Evolutionary conservation across 2,113 vertebrate species (phyloP).

Genomic region (Tamias sibiricus): DNA sequence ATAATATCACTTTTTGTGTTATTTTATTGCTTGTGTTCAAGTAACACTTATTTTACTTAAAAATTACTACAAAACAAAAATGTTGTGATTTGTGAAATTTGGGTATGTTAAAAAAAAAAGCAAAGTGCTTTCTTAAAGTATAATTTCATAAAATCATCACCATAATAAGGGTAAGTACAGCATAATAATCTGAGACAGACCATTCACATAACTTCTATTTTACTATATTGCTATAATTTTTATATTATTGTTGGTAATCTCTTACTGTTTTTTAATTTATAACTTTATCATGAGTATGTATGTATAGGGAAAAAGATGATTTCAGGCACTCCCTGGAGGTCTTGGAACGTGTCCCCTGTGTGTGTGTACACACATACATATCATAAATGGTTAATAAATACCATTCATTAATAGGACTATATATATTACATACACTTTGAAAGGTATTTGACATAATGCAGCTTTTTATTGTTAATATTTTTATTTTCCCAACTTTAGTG

Average conservation of each 20-base stretch:
- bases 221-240: not conserved
- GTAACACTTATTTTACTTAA: not conserved
- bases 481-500: constrained; percentile 22
- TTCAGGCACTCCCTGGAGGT: not conserved
- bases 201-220: not conserved
- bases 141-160: not conserved
- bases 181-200: not conserved
- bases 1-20: not conserved
- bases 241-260: not conserved
- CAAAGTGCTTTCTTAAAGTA: not conserved
- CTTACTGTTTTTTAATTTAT: not conserved
- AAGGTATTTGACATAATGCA: constrained; percentile 34
- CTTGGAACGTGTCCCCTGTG: not conserved
- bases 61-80: not conserved
- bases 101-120: not conserved
- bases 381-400: too few species aligned
- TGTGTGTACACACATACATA: not conserved
- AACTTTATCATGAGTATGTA: not conserved
- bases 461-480: not conserved
- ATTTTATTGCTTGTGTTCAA: not conserved
- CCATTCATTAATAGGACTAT: not conserved
- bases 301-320: not conserved
- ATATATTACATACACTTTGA: constrained; percentile 15
- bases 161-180: not conserved
- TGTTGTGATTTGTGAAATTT: not conserved